These are phyloP conservation scores for Phylloscopus whistleri DNA, from an alignment of 2,113 vertebrate genomes.

Conservation along the genomic window DNA sequence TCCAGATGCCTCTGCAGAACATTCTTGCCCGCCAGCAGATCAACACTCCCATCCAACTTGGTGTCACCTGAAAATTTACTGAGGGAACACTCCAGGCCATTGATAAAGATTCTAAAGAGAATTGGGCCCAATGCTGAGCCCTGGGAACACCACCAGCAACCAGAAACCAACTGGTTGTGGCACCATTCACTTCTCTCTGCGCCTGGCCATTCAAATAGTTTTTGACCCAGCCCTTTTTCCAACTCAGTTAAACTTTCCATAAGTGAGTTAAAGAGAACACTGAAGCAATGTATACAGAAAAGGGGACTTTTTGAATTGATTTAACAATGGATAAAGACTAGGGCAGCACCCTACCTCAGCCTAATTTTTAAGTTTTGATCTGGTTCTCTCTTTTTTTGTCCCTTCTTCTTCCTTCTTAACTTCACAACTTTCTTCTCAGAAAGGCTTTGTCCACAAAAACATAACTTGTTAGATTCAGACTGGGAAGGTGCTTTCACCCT, in stretches of 20 bases:
- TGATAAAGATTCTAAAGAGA: background rate
- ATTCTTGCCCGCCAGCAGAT: background rate
- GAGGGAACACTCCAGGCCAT: background rate
- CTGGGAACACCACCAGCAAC: background rate
- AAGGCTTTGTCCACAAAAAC: background rate
- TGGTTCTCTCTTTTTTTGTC: fast-evolving
- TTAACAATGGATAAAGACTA: background rate
- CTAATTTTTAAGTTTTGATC: background rate
- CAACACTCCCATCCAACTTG: background rate
- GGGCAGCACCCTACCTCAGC: background rate
- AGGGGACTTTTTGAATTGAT: background rate
- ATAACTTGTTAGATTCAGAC: background rate
- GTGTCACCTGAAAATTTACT: background rate
- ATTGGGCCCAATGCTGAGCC: too few relatives aligned
- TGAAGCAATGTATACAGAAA: background rate
- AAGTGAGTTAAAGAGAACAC: background rate
- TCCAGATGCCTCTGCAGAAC: background rate
- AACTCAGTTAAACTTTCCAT: background rate
- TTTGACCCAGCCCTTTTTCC: background rate
- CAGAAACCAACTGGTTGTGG: background rate
- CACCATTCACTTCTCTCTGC: background rate
- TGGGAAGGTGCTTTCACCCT: background rate
- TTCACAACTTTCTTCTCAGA: background rate
- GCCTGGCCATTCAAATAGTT: background rate
- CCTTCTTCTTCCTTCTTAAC: background rate